These are phyloP conservation scores for Piezodorus guildinii DNA, from an alignment of 1,140 invertebrate species.

Conservation along the genomic window DNA sequence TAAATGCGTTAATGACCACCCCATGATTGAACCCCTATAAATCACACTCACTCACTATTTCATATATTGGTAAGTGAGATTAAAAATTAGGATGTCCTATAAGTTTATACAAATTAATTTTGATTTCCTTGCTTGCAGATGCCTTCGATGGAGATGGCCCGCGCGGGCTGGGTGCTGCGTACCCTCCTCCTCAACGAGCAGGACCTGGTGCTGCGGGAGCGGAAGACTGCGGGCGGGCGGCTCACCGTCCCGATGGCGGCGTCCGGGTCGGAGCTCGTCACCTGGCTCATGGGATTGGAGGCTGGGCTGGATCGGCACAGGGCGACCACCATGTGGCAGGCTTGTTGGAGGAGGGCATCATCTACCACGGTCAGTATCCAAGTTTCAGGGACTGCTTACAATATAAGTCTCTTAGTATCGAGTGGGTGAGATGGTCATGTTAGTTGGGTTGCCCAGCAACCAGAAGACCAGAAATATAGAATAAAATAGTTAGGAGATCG, in stretches of 20 bases:
- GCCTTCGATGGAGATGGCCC: constrained; percentile 49
- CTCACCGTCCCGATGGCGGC: constrained; percentile 43
- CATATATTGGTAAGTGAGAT: too few relatives aligned
- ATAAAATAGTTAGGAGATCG: too few relatives aligned
- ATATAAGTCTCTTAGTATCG: too few relatives aligned
- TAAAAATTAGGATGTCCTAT: too few relatives aligned
- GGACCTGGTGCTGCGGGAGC: constrained; percentile 48
- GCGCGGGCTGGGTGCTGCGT: constrained; percentile 56
- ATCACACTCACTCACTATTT: too few relatives aligned
- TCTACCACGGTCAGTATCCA: constrained; percentile 61
- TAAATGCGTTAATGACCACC: too few relatives aligned
- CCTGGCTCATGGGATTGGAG: constrained; percentile 56
- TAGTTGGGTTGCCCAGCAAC: too few relatives aligned
- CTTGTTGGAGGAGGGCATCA: constrained; percentile 70
- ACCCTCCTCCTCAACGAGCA: constrained; percentile 50
- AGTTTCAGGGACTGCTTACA: too few relatives aligned
- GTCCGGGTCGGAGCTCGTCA: constrained; percentile 58
- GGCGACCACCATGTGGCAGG: constrained; percentile 73
- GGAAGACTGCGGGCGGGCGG: constrained; percentile 41
- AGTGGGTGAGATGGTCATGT: too few relatives aligned
- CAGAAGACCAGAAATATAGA: too few relatives aligned
- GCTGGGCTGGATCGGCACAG: constrained; percentile 48
- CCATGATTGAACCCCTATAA: too few relatives aligned
- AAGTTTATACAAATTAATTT: too few relatives aligned
- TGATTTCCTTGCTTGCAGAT: constrained; percentile 32